These are phyloP conservation scores for Eudyptes chrysolophus DNA, from an alignment of 2,113 vertebrate genomes.

Conservation along the genomic window DNA sequence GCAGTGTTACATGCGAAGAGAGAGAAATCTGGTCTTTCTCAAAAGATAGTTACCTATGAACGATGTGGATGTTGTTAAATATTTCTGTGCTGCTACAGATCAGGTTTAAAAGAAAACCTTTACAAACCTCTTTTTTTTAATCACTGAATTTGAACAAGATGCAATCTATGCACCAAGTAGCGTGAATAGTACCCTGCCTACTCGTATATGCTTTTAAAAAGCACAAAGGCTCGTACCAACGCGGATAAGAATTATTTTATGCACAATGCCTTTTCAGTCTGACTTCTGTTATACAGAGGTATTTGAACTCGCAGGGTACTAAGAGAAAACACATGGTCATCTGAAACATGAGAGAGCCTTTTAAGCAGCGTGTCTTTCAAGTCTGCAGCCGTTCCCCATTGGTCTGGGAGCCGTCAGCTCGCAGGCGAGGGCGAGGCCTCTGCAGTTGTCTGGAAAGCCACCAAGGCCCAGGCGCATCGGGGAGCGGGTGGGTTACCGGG, in stretches of 20 bases:
- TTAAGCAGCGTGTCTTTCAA: slow-evolving; percentile 64
- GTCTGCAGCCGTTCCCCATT: slow-evolving; percentile 52
- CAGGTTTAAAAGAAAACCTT: slow-evolving; percentile 47
- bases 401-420: slow-evolving; percentile 33
- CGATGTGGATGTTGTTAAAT: slow-evolving; percentile 22
- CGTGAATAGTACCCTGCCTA: neutral
- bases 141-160: slow-evolving; percentile 40
- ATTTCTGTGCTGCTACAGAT: slow-evolving; percentile 25
- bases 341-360: slow-evolving; percentile 69
- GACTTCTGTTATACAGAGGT: slow-evolving; percentile 68
- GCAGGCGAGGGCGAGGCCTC: neutral
- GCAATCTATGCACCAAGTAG: neutral
- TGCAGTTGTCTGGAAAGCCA: neutral
- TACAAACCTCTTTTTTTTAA: neutral
- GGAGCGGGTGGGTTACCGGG: neutral
- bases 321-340: slow-evolving; percentile 71
- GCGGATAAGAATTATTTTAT: slow-evolving; percentile 54
- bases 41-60: slow-evolving; percentile 43
- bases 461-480: fast-evolving
- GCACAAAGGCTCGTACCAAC: slow-evolving; percentile 9
- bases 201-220: neutral
- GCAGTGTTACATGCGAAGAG: neutral
- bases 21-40: slow-evolving; percentile 55
- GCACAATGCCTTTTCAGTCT: slow-evolving; percentile 68
- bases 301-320: slow-evolving; percentile 66